These are phyloP conservation scores for Chaenodraco wilsoni DNA, from an alignment of 2,797 vertebrate genomes.

Conservation along the genomic window DNA sequence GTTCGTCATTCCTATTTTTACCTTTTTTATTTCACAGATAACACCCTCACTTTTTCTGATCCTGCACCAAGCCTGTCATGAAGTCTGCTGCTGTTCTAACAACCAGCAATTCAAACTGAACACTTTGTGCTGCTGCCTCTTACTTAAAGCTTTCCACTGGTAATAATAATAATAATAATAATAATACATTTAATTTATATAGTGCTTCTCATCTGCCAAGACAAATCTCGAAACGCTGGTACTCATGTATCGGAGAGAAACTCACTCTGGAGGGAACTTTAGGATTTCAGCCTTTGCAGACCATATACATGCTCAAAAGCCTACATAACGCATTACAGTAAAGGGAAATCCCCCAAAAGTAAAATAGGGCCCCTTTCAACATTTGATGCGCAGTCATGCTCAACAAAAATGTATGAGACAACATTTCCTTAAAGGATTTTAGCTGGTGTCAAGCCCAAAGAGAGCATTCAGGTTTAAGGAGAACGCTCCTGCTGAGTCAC, in stretches of 20 bases:
- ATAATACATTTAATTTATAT: no score
- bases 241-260: neutral
- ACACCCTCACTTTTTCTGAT: neutral
- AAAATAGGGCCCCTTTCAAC: neutral
- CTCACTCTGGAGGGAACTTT: no score
- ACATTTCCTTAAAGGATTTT: neutral
- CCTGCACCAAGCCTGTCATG: neutral
- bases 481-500: constrained; percentile 36
- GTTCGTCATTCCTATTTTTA: neutral
- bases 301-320: no score
- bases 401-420: neutral
- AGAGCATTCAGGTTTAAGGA: constrained; percentile 13
- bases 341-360: no score
- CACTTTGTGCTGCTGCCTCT: neutral
- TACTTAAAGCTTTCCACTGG: neutral
- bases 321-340: no score
- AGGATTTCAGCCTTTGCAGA: no score
- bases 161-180: no score
- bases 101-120: constrained; percentile 2
- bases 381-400: neutral
- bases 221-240: no score
- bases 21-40: neutral
- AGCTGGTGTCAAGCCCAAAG: constrained; percentile 5
- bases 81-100: neutral
- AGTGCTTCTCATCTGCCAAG: no score